Conservation (phyloP, 1,140 invertebrate genomes). For the Oryzaephilus surinamensis region DNA sequence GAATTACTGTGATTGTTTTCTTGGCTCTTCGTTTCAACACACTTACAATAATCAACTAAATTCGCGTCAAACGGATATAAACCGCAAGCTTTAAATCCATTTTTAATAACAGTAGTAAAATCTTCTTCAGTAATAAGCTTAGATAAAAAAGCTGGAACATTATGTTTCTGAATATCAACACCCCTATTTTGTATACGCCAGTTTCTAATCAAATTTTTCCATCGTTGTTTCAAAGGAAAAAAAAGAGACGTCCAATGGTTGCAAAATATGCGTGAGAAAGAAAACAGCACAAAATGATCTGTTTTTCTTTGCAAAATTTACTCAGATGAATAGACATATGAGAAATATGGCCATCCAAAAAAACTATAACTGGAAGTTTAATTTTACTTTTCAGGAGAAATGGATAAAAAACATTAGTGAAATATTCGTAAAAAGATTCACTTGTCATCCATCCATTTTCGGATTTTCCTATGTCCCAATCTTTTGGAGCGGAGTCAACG, state of each 20-base stretch:
- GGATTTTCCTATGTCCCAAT: slow-evolving; percentile 20
- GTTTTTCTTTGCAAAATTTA: slow-evolving; percentile 12
- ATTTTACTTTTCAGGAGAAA: slow-evolving; percentile 17
- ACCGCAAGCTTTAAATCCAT: slow-evolving; percentile 1
- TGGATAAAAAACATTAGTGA: slow-evolving; percentile 22
- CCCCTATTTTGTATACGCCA: slow-evolving; percentile 17
- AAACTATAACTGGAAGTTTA: slow-evolving; percentile 19
- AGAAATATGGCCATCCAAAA: slow-evolving; percentile 20
- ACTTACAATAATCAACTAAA: not conserved
- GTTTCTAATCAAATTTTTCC: slow-evolving; percentile 10
- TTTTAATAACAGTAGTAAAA: too few species aligned
- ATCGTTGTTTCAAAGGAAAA: slow-evolving; percentile 12
- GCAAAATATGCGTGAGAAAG: slow-evolving; percentile 20
- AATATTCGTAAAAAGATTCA: slow-evolving; percentile 24
- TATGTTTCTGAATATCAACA: slow-evolving; percentile 19
- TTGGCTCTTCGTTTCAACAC: not conserved
- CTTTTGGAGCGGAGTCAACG: slow-evolving; percentile 9
- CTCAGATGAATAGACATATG: slow-evolving; percentile 10
- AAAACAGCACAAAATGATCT: slow-evolving; percentile 3
- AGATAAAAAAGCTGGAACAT: slow-evolving; percentile 21
- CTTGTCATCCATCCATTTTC: slow-evolving; percentile 24
- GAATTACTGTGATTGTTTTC: too few species aligned
- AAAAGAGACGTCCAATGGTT: slow-evolving; percentile 22
- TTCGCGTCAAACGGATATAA: not conserved
- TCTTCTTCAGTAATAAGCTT: slow-evolving; percentile 12